phyloP scores from a whole-genome alignment of 2,888 invertebrate genomes.

The Argyresthia goedartella region DNA sequence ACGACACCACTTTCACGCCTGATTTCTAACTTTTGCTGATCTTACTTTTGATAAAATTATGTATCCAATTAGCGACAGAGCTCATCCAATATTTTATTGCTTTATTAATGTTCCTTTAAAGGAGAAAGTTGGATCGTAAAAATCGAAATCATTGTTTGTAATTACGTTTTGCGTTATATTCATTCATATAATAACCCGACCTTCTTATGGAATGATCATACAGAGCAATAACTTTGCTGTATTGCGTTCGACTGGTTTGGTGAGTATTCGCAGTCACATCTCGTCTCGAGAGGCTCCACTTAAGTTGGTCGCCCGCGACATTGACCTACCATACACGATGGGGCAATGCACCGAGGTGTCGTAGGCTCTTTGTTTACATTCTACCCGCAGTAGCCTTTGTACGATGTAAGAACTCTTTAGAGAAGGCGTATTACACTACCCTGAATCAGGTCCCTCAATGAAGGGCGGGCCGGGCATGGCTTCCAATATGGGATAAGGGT shows the following conservation, averaged over 20 bases:
- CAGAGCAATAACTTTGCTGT: too few species aligned
- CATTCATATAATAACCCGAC: constrained; percentile 41
- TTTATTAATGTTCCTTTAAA: background rate
- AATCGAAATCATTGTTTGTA: background rate
- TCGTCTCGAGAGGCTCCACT: constrained; percentile 20
- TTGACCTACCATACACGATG: constrained; percentile 62
- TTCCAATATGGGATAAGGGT: too few species aligned
- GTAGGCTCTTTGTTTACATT: constrained; percentile 67
- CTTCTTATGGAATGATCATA: constrained; percentile 41
- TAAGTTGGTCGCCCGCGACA: constrained; percentile 59
- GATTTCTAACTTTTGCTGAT: constrained; percentile 38
- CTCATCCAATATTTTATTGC: background rate
- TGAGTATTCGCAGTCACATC: constrained; percentile 43
- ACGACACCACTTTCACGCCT: constrained; percentile 50
- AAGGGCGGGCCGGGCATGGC: too few species aligned
- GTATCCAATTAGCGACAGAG: constrained; percentile 1
- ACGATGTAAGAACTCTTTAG: background rate
- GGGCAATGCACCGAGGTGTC: constrained; percentile 65
- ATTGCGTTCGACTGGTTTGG: constrained; percentile 33
- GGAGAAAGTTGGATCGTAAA: background rate
- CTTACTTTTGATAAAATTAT: constrained; percentile 23
- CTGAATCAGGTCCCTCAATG: too few species aligned
- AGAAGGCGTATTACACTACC: too few species aligned
- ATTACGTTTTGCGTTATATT: background rate
- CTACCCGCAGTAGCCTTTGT: constrained; percentile 22